A percentile compares a stretch with the other conserved stretches of the same genome.
phyloP scores from a whole-genome alignment of 2,888 invertebrate genomes.

The Carcina quercana region DNA sequence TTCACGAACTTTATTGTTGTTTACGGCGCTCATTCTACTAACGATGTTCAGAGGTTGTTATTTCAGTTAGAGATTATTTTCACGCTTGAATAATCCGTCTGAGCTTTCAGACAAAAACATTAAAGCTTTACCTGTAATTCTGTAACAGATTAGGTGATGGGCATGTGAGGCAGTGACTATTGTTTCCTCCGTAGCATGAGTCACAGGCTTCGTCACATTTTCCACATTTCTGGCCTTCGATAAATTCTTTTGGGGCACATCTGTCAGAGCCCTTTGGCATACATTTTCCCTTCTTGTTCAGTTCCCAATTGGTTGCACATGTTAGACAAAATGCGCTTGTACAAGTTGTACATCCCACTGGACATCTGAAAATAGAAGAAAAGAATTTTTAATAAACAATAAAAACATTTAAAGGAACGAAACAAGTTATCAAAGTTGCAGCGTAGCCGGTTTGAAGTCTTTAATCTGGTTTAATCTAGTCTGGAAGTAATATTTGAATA shows the following conservation, averaged over 20 bases:
- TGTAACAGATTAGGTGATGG: conserved; percentile 82
- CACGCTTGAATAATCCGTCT: background rate
- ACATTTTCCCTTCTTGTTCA: conserved; percentile 85
- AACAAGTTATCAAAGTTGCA: too few species aligned
- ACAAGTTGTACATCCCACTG: conserved; percentile 85
- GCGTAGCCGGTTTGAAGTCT: too few species aligned
- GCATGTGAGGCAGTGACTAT: conserved; percentile 83
- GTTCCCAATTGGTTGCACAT: conserved; percentile 83
- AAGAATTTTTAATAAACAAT: background rate
- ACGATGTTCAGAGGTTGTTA: background rate
- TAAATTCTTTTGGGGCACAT: conserved; percentile 78
- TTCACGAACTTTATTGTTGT: too few species aligned
- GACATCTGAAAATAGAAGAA: conserved; percentile 67
- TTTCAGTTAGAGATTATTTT: conserved; percentile 1
- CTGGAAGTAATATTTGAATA: too few species aligned
- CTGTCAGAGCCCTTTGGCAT: conserved; percentile 80
- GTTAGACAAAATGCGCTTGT: conserved; percentile 81
- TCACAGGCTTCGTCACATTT: conserved; percentile 87
- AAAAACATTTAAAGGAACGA: background rate
- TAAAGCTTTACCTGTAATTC: conserved; percentile 57
- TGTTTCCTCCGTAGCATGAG: conserved; percentile 86
- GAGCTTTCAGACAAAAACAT: background rate
- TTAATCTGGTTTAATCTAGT: too few species aligned
- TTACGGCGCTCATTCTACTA: too few species aligned
- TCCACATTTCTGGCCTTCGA: conserved; percentile 79